Percentiles rank a stretch among this genome's conserved stretches.
Conservation (phyloP, 2,113 vertebrate species). For the Craseonycteris thonglongyai region DNA sequence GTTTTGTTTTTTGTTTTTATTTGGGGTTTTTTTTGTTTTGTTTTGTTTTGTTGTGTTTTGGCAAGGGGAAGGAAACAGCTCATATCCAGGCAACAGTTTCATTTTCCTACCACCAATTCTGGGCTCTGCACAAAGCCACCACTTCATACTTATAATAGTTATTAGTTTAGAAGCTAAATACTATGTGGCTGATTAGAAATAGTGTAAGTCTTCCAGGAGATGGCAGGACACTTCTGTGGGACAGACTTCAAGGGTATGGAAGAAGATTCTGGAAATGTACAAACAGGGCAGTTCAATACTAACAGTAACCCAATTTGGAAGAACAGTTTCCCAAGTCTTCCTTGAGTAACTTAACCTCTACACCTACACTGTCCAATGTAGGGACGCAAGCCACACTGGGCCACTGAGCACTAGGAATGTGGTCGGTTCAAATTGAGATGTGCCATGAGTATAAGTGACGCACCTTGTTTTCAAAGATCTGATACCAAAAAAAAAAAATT, state of each 20-base stretch:
- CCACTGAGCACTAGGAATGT: background rate
- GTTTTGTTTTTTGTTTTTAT: background rate
- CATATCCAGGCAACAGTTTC: background rate
- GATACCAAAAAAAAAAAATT: background rate
- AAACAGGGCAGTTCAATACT: background rate
- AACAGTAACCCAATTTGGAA: background rate
- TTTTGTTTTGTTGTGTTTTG: background rate
- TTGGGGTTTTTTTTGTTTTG: background rate
- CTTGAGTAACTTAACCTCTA: background rate
- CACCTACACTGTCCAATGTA: background rate
- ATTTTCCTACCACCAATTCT: background rate
- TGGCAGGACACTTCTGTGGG: background rate
- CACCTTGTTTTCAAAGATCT: background rate
- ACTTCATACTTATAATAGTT: background rate
- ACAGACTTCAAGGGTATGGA: background rate
- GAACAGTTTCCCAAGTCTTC: background rate
- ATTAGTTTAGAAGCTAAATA: background rate
- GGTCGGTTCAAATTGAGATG: background rate
- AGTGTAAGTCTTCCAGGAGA: rapidly evolving
- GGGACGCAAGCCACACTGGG: background rate
- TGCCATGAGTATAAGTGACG: background rate
- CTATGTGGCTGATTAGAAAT: background rate
- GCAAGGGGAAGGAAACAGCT: background rate
- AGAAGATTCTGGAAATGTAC: background rate
- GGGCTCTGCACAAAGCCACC: background rate